A percentile compares a stretch with the other conserved stretches of the same genome.
Evolutionary conservation across 2,888 invertebrate genomes (phyloP).

Genomic region (Aplocera efformata): DNA sequence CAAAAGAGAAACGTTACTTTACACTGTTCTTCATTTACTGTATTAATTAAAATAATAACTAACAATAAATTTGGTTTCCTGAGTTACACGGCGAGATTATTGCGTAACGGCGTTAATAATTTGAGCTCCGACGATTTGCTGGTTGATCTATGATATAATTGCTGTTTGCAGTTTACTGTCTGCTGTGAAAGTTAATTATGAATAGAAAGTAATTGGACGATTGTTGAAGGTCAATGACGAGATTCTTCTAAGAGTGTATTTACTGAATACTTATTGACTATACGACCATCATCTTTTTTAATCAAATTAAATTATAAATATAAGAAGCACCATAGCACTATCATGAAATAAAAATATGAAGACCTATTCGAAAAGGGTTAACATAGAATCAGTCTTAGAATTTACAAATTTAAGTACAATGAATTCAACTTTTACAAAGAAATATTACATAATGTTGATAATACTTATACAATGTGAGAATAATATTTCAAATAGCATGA

Average conservation of each 20-base stretch:
- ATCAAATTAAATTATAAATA: slow-evolving; percentile 3
- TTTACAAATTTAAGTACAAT: slow-evolving; percentile 37
- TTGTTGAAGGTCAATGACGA: slow-evolving; percentile 3
- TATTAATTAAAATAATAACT: no score
- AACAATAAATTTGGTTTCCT: no score
- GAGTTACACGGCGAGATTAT: slow-evolving; percentile 1
- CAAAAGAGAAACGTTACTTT: no score
- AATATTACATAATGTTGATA: slow-evolving; percentile 5
- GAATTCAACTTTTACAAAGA: slow-evolving; percentile 1
- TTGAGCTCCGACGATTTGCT: slow-evolving; percentile 14
- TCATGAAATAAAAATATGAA: slow-evolving; percentile 15
- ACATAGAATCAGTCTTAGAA: slow-evolving; percentile 53
- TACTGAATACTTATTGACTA: neutral
- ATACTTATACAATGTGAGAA: slow-evolving; percentile 5
- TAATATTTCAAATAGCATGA: no score
- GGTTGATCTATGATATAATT: slow-evolving; percentile 22
- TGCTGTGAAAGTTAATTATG: slow-evolving; percentile 24
- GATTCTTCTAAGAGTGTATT: slow-evolving; percentile 1
- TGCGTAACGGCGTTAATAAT: neutral
- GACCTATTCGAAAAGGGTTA: slow-evolving; percentile 26
- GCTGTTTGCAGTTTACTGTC: slow-evolving; percentile 11
- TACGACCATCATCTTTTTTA: neutral
- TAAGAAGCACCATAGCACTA: slow-evolving; percentile 17
- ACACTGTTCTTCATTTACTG: no score
- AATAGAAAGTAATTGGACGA: slow-evolving; percentile 24